These are phyloP conservation scores for Tragelaphus buxtoni DNA, from an alignment of 2,113 vertebrate genomes.

Conservation along the genomic window DNA sequence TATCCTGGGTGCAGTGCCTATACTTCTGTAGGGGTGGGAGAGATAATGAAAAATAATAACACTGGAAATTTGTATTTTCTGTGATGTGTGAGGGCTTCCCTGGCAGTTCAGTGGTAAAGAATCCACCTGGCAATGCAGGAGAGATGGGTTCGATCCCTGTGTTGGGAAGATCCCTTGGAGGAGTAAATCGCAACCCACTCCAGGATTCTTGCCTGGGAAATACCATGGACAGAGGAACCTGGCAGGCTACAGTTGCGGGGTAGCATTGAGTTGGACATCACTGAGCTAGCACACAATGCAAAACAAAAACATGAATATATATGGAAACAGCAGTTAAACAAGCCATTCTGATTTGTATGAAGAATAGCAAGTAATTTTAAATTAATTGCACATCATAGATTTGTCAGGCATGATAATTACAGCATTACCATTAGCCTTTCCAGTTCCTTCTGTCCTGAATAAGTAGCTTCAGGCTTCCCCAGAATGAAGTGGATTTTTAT, in stretches of 20 bases:
- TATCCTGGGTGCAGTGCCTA: neutral
- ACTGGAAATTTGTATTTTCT: neutral
- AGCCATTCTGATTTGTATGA: neutral
- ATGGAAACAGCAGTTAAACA: neutral
- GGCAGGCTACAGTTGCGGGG: neutral
- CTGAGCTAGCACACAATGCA: neutral
- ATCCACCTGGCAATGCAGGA: neutral
- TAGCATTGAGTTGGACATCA: fast-evolving
- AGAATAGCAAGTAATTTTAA: neutral
- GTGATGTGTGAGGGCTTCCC: neutral
- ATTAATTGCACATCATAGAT: neutral
- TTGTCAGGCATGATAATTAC: neutral
- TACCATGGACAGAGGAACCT: neutral
- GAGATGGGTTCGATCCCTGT: neutral
- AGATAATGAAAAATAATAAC: neutral
- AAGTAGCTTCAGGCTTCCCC: neutral
- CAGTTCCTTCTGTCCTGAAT: neutral
- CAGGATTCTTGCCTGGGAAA: neutral
- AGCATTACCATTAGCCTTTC: neutral
- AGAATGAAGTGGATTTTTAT: neutral
- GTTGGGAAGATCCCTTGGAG: neutral
- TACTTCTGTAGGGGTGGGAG: fast-evolving
- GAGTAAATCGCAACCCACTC: neutral
- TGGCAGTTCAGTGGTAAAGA: neutral
- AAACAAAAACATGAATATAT: neutral